Evolutionary conservation across 2,888 invertebrate genomes (phyloP).

Genomic region (Tetropium fuscum): DNA sequence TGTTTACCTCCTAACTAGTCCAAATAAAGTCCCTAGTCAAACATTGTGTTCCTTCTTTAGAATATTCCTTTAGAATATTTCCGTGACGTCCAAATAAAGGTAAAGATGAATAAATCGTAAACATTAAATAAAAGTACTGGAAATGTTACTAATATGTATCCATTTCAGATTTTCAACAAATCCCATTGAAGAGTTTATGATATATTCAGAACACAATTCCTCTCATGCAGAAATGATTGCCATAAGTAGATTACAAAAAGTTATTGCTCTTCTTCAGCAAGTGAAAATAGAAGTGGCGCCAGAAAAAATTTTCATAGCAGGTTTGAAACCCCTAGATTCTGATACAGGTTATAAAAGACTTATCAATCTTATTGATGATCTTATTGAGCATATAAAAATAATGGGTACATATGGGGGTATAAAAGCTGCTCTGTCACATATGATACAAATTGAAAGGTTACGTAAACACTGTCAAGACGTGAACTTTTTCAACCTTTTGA

Average conservation of each 20-base stretch:
- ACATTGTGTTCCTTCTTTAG: no score
- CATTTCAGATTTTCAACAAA: slow-evolving; percentile 67
- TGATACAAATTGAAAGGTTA: slow-evolving; percentile 74
- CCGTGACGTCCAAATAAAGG: no score
- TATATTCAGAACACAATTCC: slow-evolving; percentile 45
- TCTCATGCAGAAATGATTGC: slow-evolving; percentile 36
- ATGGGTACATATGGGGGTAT: slow-evolving; percentile 72
- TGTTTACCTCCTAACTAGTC: no score
- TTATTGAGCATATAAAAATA: slow-evolving; percentile 55
- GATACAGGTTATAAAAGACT: slow-evolving; percentile 51
- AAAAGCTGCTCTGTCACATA: slow-evolving; percentile 71
- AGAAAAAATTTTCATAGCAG: slow-evolving; percentile 41
- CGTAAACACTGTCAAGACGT: slow-evolving; percentile 48
- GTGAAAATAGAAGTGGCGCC: slow-evolving; percentile 45
- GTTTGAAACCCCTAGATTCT: slow-evolving; percentile 52
- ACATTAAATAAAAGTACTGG: no score
- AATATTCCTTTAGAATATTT: no score
- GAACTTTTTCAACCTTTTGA: slow-evolving; percentile 48
- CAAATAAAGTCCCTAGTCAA: no score
- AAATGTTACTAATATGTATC: no score
- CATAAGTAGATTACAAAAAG: slow-evolving; percentile 34
- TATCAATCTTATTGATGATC: slow-evolving; percentile 54
- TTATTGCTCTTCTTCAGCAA: slow-evolving; percentile 30
- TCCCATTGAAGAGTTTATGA: slow-evolving; percentile 62
- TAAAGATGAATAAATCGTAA: no score